Conservation (phyloP, 2,797 vertebrate genomes). For the Fundulus diaphanus region DNA sequence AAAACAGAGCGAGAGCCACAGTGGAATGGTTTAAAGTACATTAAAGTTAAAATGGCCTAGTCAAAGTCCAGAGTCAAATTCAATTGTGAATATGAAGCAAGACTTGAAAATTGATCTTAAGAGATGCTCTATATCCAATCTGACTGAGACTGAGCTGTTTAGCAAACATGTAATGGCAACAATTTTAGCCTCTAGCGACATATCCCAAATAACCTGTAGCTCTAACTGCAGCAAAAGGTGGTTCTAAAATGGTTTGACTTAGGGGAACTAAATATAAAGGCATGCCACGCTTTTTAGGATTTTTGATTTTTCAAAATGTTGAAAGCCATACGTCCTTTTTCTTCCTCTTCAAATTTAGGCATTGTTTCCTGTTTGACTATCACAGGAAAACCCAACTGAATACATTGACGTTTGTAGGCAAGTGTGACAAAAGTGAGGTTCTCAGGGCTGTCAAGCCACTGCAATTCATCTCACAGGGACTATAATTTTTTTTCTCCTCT, state of each 20-base stretch:
- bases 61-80: not conserved
- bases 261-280: not conserved
- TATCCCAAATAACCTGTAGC: not conserved
- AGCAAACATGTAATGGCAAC: not conserved
- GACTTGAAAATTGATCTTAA: not conserved
- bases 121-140: not conserved
- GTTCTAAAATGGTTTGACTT: not conserved
- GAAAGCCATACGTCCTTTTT: not conserved
- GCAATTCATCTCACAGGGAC: constrained; percentile 66
- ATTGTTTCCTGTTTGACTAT: not conserved
- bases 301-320: not conserved
- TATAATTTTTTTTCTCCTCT: constrained; percentile 36
- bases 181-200: not conserved
- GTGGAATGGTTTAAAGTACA: too few relatives aligned
- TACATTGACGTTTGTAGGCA: not conserved
- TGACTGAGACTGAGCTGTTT: not conserved
- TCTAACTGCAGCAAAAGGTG: not conserved
- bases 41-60: not conserved
- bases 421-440: not conserved
- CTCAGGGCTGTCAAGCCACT: not conserved
- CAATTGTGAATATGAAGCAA: not conserved
- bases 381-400: not conserved
- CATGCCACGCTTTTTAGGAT: not conserved
- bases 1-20: too few relatives aligned
- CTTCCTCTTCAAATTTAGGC: not conserved